Conservation (phyloP, 2,888 invertebrate genomes). For the Heliconius ismenius region DNA sequence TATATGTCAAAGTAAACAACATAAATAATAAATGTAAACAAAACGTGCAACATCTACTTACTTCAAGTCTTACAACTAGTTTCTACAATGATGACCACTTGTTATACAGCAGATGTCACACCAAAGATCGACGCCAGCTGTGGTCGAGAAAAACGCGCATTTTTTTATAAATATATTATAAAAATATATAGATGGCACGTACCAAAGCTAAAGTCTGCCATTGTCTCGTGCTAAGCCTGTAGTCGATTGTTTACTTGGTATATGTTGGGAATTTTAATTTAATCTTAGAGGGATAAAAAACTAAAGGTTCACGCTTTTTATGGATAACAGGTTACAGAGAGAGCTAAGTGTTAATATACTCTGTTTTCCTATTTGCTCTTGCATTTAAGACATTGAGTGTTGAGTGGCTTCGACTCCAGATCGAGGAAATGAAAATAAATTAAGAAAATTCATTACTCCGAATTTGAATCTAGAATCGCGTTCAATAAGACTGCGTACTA, state of each 20-base stretch:
- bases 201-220: slow-evolving; percentile 20
- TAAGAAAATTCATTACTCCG: background rate
- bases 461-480: background rate
- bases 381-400: too few relatives aligned
- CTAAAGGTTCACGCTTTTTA: background rate
- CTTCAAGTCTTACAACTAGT: slow-evolving; percentile 15
- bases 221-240: slow-evolving; percentile 25
- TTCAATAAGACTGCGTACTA: background rate
- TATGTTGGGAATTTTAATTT: slow-evolving; percentile 12
- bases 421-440: background rate
- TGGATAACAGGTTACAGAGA: background rate
- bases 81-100: slow-evolving; percentile 20
- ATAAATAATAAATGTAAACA: slow-evolving; percentile 8
- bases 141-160: slow-evolving; percentile 36
- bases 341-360: background rate
- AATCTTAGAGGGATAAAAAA: background rate
- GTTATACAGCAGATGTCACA: slow-evolving; percentile 32
- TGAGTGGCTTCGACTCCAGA: too few relatives aligned
- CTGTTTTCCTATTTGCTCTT: too few relatives aligned
- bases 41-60: background rate
- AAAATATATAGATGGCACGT: slow-evolving; percentile 41
- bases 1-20: background rate
- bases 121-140: slow-evolving; percentile 38
- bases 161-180: slow-evolving; percentile 32
- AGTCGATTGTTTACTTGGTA: background rate